phyloP scores from a whole-genome alignment of 1,140 invertebrate species.

The Trialeurodes vaporariorum region DNA sequence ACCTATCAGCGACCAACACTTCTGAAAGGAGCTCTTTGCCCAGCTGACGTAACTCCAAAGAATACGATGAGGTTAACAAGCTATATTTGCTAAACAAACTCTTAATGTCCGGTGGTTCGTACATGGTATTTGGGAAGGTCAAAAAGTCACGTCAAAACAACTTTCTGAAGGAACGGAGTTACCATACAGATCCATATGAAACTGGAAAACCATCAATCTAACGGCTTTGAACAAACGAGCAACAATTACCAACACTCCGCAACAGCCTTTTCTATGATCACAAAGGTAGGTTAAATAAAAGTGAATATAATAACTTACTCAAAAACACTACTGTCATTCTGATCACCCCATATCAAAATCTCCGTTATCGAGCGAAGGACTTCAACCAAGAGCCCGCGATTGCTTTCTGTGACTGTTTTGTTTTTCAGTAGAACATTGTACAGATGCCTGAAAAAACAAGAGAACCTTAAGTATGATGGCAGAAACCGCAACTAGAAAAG shows the following conservation, averaged over 20 bases:
- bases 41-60: too few species aligned
- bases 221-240: too few species aligned
- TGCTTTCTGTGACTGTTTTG: slow-evolving; percentile 90
- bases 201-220: too few species aligned
- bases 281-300: too few species aligned
- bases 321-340: slow-evolving; percentile 98
- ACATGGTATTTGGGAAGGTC: too few species aligned
- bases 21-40: too few species aligned
- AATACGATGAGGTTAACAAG: too few species aligned
- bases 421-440: slow-evolving; percentile 93
- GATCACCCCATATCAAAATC: slow-evolving; percentile 99
- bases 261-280: too few species aligned
- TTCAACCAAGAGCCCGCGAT: slow-evolving; percentile 90
- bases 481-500: background rate
- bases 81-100: too few species aligned
- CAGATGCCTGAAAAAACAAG: slow-evolving; percentile 53
- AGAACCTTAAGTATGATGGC: background rate
- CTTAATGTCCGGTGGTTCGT: too few species aligned
- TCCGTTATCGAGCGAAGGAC: slow-evolving; percentile 94
- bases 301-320: slow-evolving; percentile 64
- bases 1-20: too few species aligned
- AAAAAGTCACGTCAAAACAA: background rate
- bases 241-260: too few species aligned
- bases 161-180: background rate
- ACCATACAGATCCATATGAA: slow-evolving; percentile 1